Evolutionary conservation across 2,797 vertebrate species (phyloP).

Genomic region (Esox lucius): DNA sequence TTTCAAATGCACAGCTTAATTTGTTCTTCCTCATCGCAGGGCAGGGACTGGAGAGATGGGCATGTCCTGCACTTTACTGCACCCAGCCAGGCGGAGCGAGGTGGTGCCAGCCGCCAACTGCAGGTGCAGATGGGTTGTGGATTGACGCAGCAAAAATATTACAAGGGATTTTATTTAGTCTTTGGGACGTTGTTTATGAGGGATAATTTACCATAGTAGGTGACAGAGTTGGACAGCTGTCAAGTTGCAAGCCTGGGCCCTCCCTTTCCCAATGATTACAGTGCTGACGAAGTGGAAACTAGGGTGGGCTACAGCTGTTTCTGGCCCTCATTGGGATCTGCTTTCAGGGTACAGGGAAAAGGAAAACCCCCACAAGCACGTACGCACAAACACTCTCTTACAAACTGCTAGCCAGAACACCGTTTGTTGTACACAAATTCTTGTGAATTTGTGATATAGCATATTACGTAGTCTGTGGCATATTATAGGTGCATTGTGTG

Average conservation of each 20-base stretch:
- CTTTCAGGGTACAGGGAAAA: slow-evolving; percentile 50
- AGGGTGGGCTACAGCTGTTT: slow-evolving; percentile 51
- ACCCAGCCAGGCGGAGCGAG: slow-evolving; percentile 34
- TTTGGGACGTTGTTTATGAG: not conserved
- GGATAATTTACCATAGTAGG: slow-evolving; percentile 6
- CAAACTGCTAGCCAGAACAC: slow-evolving; percentile 21
- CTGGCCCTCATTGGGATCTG: slow-evolving; percentile 51
- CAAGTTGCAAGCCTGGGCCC: slow-evolving; percentile 42
- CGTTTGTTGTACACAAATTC: not conserved
- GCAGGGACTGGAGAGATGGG: slow-evolving; percentile 57
- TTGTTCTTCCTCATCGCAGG: slow-evolving; percentile 38
- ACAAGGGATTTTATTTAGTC: not conserved
- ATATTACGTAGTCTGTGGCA: not conserved
- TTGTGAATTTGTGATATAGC: not conserved
- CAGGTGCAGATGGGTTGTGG: slow-evolving; percentile 48
- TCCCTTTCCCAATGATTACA: slow-evolving; percentile 68
- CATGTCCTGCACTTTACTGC: slow-evolving; percentile 54
- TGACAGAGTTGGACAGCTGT: slow-evolving; percentile 52
- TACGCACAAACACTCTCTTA: not conserved
- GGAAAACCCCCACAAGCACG: slow-evolving; percentile 19
- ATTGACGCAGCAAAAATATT: not conserved
- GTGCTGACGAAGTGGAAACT: slow-evolving; percentile 65
- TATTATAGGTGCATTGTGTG: not conserved
- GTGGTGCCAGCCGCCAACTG: slow-evolving; percentile 36
- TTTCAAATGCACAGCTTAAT: slow-evolving; percentile 3